Evolutionary conservation across 2,113 vertebrate genomes (phyloP).

Genomic region (Phrynosoma blainvillii): DNA sequence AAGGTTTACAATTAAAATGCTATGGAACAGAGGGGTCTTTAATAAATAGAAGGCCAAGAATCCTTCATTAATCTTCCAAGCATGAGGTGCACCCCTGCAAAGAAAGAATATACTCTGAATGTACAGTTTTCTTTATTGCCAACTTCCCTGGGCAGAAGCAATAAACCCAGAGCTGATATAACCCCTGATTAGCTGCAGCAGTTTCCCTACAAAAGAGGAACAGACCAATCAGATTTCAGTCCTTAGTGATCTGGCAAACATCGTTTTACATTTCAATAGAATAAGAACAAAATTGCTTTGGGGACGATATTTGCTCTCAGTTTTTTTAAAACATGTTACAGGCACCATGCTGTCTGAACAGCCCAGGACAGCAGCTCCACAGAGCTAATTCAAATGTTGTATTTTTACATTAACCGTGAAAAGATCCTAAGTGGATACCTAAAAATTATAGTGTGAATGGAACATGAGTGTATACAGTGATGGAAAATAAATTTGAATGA

Average conservation of each 20-base stretch:
- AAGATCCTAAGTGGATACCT: neutral
- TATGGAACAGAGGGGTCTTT: slow-evolving; percentile 72
- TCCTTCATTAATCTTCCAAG: slow-evolving; percentile 79
- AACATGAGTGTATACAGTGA: neutral
- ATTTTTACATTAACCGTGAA: neutral
- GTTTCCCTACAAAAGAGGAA: slow-evolving; percentile 38
- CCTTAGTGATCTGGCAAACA: slow-evolving; percentile 30
- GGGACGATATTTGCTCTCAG: neutral
- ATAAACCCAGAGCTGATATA: slow-evolving; percentile 65
- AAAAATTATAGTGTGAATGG: neutral
- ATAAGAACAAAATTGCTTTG: slow-evolving; percentile 1
- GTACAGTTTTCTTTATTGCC: slow-evolving; percentile 68
- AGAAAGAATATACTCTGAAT: slow-evolving; percentile 67
- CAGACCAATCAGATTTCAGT: slow-evolving; percentile 51
- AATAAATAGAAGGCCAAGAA: slow-evolving; percentile 76
- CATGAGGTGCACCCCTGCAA: slow-evolving; percentile 59
- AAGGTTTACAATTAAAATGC: slow-evolving; percentile 80
- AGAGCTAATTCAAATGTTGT: neutral
- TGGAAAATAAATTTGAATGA: too few relatives aligned
- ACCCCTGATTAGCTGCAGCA: slow-evolving; percentile 61
- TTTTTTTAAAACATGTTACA: neutral
- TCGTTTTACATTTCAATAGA: slow-evolving; percentile 39
- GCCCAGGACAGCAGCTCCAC: neutral
- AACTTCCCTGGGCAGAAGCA: slow-evolving; percentile 58
- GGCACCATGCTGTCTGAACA: neutral